A percentile compares a stretch with the other conserved stretches of the same genome.
Conservation (phyloP, 2,888 invertebrate species). For the Drosophila nr. fundita region DNA sequence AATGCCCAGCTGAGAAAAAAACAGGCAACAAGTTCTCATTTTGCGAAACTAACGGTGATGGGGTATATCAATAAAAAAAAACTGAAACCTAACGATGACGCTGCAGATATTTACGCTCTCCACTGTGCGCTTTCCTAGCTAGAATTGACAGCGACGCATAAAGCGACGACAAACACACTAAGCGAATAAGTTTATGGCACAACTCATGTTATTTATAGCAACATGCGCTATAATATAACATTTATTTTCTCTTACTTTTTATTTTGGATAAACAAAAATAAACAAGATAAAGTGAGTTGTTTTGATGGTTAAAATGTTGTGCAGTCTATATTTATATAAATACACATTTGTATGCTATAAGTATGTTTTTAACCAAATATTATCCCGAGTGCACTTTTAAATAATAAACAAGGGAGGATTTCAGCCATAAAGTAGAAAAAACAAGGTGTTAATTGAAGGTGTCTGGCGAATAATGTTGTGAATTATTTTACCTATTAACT, state of each 20-base stretch:
- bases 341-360: background rate
- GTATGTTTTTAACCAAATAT: background rate
- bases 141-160: slow-evolving; percentile 21
- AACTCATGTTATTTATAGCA: slow-evolving; percentile 37
- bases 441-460: slow-evolving; percentile 31
- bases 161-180: background rate
- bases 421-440: background rate
- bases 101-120: slow-evolving; percentile 47
- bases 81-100: slow-evolving; percentile 73
- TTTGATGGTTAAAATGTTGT: background rate
- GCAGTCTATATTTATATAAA: background rate
- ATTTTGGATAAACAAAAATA: slow-evolving; percentile 24
- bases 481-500: slow-evolving; percentile 25
- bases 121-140: slow-evolving; percentile 41
- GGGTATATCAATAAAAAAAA: slow-evolving; percentile 47
- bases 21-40: slow-evolving; percentile 19
- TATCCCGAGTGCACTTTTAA: background rate
- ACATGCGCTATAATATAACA: slow-evolving; percentile 15
- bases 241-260: slow-evolving; percentile 4
- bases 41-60: slow-evolving; percentile 70
- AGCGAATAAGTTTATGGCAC: slow-evolving; percentile 38
- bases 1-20: slow-evolving; percentile 31
- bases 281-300: background rate
- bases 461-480: slow-evolving; percentile 21
- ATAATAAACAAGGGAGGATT: background rate